Base-by-base conservation (phyloP, 2,888 invertebrate species). In the Epirrita christyi region DNA sequence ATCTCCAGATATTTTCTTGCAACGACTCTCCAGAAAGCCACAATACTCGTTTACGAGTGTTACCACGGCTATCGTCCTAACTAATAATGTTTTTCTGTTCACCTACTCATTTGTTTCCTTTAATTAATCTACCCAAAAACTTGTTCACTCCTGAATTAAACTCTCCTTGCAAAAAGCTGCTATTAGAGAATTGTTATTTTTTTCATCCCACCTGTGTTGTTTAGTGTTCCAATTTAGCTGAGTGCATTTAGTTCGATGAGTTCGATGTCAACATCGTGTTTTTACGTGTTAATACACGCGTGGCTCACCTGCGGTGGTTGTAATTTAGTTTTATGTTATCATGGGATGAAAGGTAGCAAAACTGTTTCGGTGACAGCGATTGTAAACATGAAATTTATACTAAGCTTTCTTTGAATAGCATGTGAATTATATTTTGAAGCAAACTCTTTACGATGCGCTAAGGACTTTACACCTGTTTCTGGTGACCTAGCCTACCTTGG, bases 191-290 rank as follows among this genome's bases (percentile, higher is more conserved):
- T 68, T 68, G 66, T 61, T n/a, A n/a, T 65, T 67, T 66, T 32
- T 61, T 68, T 66, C 44, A 46, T 59, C 55, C 48, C 67, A 70
- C 68, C 68, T 68, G 67, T 61, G 64, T 63, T 66, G 64, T 64
- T 66, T 63, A 59, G 58, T 50, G 60, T 55, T 64, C 59, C 59
- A 64, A 66, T 66, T 60, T 58, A 42, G 57, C 49, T 57, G 48
- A 66, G 63, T 68, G 64, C 56, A 59, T 41, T 51, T 54, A 50
- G 58, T 58, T 59, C 56, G 54, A 61, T 56, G 56, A 45, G 43
- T 55, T 56, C 36, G 49, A 46, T 64, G 65, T 67, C 67, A 67
- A 63, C 64, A 60, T 40, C 34, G 43, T 57, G 55, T 64, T 63
- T 66, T 63, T 59, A 51, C 55, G 55, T 55, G 47, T 54, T 45